Conservation (phyloP, 2,888 invertebrate species). For the Standfussiana lucernea region DNA sequence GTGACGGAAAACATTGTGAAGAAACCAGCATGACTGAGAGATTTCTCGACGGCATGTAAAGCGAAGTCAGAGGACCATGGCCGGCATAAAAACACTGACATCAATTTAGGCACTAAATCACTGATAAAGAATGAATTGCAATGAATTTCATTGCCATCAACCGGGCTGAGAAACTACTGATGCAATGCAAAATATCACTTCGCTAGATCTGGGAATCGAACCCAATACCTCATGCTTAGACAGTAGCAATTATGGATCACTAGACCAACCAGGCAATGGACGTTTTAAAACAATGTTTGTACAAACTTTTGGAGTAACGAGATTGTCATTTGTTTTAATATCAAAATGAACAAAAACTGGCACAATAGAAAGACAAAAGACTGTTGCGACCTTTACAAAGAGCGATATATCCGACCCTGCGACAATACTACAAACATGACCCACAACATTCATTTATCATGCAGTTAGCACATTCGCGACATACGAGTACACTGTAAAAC, state of each 20-base stretch:
- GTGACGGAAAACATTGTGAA: no score
- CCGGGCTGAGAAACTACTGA: neutral
- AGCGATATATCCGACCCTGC: constrained; percentile 30
- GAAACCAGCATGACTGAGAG: no score
- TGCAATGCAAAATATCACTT: neutral
- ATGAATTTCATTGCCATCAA: neutral
- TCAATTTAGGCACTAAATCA: no score
- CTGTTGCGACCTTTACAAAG: constrained; percentile 6
- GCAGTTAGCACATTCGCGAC: constrained; percentile 70
- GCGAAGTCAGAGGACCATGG: no score
- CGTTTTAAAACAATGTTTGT: neutral
- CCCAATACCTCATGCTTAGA: neutral
- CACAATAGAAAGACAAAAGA: constrained; percentile 15
- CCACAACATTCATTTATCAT: constrained; percentile 67
- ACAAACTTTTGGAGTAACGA: neutral
- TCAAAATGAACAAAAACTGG: neutral
- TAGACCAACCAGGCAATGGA: neutral
- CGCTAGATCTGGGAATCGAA: neutral
- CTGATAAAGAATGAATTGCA: no score
- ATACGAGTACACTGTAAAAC: constrained; percentile 43
- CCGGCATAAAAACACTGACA: no score
- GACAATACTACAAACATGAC: constrained; percentile 56
- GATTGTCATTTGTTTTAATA: neutral
- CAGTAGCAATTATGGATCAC: no score
- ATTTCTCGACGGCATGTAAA: no score